Base-by-base conservation (phyloP, 64 coral and sea anemone species). In the Montipora efflorescens region DNA sequence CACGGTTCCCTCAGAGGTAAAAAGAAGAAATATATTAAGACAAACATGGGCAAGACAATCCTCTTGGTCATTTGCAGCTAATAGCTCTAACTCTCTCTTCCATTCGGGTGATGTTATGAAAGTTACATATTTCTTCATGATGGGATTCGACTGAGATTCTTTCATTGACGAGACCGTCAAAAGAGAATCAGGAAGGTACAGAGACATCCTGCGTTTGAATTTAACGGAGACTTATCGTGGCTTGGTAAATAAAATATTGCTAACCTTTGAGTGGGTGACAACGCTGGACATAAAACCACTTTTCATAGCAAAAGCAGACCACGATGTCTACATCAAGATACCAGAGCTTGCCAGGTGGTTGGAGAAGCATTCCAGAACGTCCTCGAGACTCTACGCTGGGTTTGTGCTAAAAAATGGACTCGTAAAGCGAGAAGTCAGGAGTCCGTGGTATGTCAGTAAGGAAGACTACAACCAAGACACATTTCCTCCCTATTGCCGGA, bases 261-360 rank as follows among this genome's bases (percentile, higher is more conserved):
- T 75, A 18, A 79, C 88, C 5, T 90, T 90, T 23, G 88, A 51
- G 16, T 90, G 88, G 88, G 88, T 77, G 8, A 28, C 70, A 74
- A 74, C 22, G 1, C n/a, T 90, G 14, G 66, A 45, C 66, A 59
- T 90, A 3, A 79, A 68, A 77, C 77, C 88, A 10, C 68, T 47
- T 19, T 90, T 55, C 48, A 73, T 90, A 48, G 53, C 48, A 9
- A 90, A 90, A 68, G 88, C 88, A 8, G 88, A 90, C 59, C 75
- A 90, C 43, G 88, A 90, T 80, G 58, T 77, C 7, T 90, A 90
- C 53, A 53, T 90, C 66, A 58, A 90, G 47, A n/a, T 90, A 49
- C 88, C 88, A 22, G 78, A 90, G 8, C 21, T 90, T 7, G 62
- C 66, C 1, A 18, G 5, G 3, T 90, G 88, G 88, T 47, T 90